Conservation (phyloP, 1,140 invertebrate species). For the Drosophila sp. region DNA sequence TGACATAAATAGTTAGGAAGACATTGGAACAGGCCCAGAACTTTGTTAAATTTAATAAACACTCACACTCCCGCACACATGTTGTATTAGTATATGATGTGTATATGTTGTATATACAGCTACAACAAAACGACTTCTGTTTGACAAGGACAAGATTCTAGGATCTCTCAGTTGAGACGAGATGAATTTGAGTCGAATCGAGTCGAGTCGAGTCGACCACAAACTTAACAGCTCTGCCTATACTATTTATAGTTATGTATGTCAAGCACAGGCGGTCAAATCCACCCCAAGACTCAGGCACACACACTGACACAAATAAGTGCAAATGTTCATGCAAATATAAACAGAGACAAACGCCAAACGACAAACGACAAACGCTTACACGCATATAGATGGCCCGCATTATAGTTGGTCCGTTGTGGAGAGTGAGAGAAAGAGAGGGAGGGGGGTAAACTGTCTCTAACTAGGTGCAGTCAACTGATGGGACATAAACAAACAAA, state of each 20-base stretch:
- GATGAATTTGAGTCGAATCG: constrained; percentile 40
- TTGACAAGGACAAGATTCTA: constrained; percentile 12
- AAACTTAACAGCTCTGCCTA: constrained; percentile 53
- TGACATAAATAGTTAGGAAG: constrained; percentile 42
- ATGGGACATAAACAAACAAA: constrained; percentile 51
- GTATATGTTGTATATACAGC: constrained; percentile 26
- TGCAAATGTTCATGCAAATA: constrained; percentile 56
- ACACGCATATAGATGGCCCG: constrained; percentile 80
- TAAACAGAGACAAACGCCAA: constrained; percentile 53
- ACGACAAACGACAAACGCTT: constrained; percentile 58
- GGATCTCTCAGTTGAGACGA: neutral
- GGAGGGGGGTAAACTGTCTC: constrained; percentile 14
- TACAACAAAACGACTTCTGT: constrained; percentile 16
- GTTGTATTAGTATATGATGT: neutral
- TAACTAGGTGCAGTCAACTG: constrained; percentile 70
- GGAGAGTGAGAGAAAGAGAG: neutral
- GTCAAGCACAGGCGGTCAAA: constrained; percentile 63
- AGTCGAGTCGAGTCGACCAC: constrained; percentile 30
- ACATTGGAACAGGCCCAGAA: constrained; percentile 1
- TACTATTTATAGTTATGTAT: constrained; percentile 57
- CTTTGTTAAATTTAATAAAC: constrained; percentile 41
- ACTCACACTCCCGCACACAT: neutral
- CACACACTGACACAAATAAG: constrained; percentile 23
- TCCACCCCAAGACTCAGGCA: constrained; percentile 10
- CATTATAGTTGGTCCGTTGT: constrained; percentile 53